Conservation (phyloP, 2,113 vertebrate genomes). For the Proteles cristata region DNA sequence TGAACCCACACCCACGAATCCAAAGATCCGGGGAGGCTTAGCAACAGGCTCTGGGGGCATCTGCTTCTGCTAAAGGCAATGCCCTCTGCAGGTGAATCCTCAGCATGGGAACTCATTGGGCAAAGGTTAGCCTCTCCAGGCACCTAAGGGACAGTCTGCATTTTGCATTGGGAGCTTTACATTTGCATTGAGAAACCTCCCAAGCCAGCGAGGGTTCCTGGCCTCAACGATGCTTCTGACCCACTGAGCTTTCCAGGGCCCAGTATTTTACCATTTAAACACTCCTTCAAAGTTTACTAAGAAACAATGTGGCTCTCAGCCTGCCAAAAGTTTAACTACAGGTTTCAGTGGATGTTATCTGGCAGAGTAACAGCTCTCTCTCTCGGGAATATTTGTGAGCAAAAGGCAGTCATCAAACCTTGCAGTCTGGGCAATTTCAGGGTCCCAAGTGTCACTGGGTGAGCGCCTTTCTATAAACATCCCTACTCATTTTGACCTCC, state of each 20-base stretch:
- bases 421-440: constrained; percentile 68
- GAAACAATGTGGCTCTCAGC: constrained; percentile 83
- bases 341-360: constrained; percentile 89
- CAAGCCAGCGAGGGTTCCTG: background rate
- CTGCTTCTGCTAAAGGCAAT: background rate
- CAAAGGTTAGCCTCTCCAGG: background rate
- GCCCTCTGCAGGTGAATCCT: constrained; percentile 2
- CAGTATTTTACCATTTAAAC: constrained; percentile 66
- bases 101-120: background rate
- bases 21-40: background rate
- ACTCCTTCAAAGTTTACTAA: constrained; percentile 80
- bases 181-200: constrained; percentile 41
- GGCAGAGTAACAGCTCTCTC: constrained; percentile 83
- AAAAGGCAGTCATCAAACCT: constrained; percentile 83
- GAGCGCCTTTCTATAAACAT: background rate
- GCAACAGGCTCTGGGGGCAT: background rate
- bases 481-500: background rate
- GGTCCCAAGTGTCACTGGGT: constrained; percentile 78
- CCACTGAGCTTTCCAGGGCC: background rate
- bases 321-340: constrained; percentile 82
- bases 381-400: constrained; percentile 88
- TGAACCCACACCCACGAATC: background rate
- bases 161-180: background rate
- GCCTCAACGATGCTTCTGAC: background rate
- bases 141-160: background rate